Conservation (phyloP, 2,113 vertebrate species). For the Clinocottus analis region DNA sequence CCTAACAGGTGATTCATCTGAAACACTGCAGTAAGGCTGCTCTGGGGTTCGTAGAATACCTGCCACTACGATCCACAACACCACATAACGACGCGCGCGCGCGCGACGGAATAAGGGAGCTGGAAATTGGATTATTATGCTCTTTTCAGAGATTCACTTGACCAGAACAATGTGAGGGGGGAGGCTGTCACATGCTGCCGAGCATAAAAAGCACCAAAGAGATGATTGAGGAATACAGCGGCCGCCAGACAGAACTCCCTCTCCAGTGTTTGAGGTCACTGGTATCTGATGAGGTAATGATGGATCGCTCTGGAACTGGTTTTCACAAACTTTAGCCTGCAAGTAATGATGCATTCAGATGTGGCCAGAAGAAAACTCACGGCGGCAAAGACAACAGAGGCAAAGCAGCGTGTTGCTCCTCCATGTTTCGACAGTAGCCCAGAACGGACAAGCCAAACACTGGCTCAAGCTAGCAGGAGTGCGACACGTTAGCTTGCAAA, state of each 20-base stretch:
- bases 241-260: slow-evolving; percentile 1
- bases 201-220: slow-evolving; percentile 34
- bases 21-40: slow-evolving; percentile 52
- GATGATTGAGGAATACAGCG: slow-evolving; percentile 44
- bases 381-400: background rate
- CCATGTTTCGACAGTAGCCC: background rate
- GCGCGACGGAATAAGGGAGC: slow-evolving; percentile 46
- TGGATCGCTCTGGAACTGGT: background rate
- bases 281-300: slow-evolving; percentile 12
- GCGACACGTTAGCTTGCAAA: too few relatives aligned
- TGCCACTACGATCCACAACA: slow-evolving; percentile 58
- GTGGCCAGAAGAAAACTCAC: background rate
- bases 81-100: slow-evolving; percentile 45
- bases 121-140: slow-evolving; percentile 63
- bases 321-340: slow-evolving; percentile 3
- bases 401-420: background rate
- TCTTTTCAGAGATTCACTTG: slow-evolving; percentile 53
- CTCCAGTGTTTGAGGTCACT: slow-evolving; percentile 17
- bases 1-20: slow-evolving; percentile 74
- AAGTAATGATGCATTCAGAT: slow-evolving; percentile 5
- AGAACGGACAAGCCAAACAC: too few relatives aligned
- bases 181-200: slow-evolving; percentile 27
- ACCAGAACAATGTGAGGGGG: slow-evolving; percentile 54
- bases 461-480: too few relatives aligned
- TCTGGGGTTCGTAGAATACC: slow-evolving; percentile 68